Evolutionary conservation across 2,113 vertebrate genomes (phyloP).

Genomic region (Isurus oxyrinchus): DNA sequence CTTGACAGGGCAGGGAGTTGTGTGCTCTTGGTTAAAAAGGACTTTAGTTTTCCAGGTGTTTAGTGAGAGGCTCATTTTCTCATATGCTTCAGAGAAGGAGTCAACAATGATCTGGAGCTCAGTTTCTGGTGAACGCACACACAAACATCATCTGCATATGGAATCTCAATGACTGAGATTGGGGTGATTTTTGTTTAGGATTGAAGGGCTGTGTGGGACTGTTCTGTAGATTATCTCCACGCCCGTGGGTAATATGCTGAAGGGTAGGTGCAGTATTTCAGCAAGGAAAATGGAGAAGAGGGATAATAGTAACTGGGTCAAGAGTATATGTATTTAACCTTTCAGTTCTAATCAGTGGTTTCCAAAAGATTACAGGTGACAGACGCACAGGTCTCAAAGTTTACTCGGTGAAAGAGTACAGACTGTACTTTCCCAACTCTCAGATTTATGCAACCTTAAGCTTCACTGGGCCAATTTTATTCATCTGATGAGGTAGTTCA

Average conservation of each 20-base stretch:
- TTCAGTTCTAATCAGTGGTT: neutral
- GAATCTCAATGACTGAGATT: no score
- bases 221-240: neutral
- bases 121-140: no score
- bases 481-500: neutral
- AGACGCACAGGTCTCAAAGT: neutral
- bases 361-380: neutral
- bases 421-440: neutral
- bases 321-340: neutral
- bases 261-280: neutral
- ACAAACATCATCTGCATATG: no score
- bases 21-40: no score
- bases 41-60: no score
- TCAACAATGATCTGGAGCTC: no score
- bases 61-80: no score
- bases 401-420: neutral
- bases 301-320: neutral
- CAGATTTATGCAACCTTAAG: neutral
- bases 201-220: no score
- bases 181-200: no score
- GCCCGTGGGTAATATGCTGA: neutral
- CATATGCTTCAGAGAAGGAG: no score
- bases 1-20: no score
- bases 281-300: neutral
- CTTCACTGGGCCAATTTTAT: neutral